A percentile compares a stretch with the other conserved stretches of the same genome.
Evolutionary conservation across 2,888 invertebrate species (phyloP).

Genomic region (Oscheius onirici): DNA sequence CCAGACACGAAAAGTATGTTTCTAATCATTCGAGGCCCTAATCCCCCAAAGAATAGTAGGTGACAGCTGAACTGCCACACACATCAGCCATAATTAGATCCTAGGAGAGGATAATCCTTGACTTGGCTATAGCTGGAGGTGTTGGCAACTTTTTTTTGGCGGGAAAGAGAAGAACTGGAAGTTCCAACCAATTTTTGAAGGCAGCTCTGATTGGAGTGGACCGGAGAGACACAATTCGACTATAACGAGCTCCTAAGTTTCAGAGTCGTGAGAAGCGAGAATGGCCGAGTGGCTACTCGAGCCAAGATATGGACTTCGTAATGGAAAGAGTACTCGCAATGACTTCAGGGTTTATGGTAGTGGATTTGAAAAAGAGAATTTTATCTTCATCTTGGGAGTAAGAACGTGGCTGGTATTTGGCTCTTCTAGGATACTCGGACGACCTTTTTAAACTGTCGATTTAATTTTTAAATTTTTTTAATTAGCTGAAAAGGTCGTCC

Average conservation of each 20-base stretch:
- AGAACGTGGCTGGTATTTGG: too few relatives aligned
- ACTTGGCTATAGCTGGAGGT: neutral
- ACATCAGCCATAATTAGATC: conserved; percentile 8
- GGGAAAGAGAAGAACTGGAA: neutral
- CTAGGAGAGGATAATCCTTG: neutral
- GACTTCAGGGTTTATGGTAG: too few relatives aligned
- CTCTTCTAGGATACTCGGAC: too few relatives aligned
- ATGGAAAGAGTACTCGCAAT: too few relatives aligned
- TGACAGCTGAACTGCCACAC: conserved; percentile 4
- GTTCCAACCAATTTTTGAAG: neutral
- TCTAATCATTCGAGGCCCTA: neutral
- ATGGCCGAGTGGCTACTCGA: neutral
- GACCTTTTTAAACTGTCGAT: too few relatives aligned
- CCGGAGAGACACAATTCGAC: conserved; percentile 18
- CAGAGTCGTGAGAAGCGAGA: neutral
- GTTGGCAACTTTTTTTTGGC: too few relatives aligned
- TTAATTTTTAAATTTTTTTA: too few relatives aligned
- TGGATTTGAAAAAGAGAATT: too few relatives aligned
- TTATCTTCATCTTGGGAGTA: too few relatives aligned
- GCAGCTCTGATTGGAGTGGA: conserved; percentile 11
- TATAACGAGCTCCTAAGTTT: conserved; percentile 16
- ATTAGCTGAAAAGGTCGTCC: too few relatives aligned
- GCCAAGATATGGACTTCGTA: too few relatives aligned
- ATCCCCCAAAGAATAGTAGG: conserved; percentile 5
- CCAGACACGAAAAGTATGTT: neutral